Evolutionary conservation across 2,888 invertebrate genomes (phyloP).

Genomic region (Lamellibrachia satsuma): DNA sequence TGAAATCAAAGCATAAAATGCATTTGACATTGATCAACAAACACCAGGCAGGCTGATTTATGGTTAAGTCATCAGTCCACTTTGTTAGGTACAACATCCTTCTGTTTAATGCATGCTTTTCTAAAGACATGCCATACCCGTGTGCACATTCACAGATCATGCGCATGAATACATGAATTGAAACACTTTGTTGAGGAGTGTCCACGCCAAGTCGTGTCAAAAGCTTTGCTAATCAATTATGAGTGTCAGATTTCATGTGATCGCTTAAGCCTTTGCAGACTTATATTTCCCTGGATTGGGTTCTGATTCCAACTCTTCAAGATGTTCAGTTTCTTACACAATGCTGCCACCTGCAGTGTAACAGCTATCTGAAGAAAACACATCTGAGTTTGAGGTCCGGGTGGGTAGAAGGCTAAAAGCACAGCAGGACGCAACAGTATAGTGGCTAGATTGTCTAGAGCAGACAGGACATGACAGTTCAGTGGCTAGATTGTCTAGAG

Average conservation of each 20-base stretch:
- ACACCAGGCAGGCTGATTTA: neutral
- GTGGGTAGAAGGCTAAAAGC: neutral
- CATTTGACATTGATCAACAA: neutral
- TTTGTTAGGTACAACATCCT: neutral
- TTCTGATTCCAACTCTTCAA: neutral
- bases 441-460: no score
- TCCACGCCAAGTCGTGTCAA: neutral
- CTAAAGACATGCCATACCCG: neutral
- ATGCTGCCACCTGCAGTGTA: neutral
- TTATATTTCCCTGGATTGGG: neutral
- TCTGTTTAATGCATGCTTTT: neutral
- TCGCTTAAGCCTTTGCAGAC: neutral
- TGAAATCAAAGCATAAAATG: neutral
- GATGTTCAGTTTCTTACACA: neutral
- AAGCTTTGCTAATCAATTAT: neutral
- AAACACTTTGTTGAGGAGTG: neutral
- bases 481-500: no score
- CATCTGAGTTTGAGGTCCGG: neutral
- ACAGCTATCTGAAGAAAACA: neutral
- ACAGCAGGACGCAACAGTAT: no score
- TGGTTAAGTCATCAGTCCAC: neutral
- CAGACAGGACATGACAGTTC: no score
- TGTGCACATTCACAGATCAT: neutral
- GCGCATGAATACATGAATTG: neutral
- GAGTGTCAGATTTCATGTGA: neutral